Conservation (phyloP, 53 echinoderm and acorn worm genomes). For the Pentamera pediparva region DNA sequence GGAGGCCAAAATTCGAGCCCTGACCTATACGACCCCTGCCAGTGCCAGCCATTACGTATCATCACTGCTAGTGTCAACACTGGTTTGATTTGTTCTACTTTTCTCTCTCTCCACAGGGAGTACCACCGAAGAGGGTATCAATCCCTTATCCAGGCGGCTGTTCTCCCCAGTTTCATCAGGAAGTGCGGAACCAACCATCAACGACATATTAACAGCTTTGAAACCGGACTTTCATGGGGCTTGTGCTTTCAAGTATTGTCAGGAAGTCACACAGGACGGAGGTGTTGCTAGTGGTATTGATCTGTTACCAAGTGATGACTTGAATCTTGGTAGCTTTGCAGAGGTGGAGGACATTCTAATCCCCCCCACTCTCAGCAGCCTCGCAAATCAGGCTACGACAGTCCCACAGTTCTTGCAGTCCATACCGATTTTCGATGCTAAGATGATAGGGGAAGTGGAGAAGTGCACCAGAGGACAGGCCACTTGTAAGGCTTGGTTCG, state of each 20-base stretch:
- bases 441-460: not conserved
- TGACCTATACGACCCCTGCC: no score
- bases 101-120: not conserved
- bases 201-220: not conserved
- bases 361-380: not conserved
- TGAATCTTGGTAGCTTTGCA: not conserved
- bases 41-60: no score
- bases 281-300: no score
- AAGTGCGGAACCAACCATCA: not conserved
- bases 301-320: no score
- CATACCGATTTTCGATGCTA: not conserved
- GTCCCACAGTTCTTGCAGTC: not conserved
- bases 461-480: not conserved
- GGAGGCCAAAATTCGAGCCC: no score
- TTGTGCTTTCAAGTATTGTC: not conserved
- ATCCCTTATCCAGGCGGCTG: not conserved
- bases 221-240: not conserved
- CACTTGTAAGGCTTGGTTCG: not conserved
- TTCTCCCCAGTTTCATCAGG: slow-evolving; percentile 4
- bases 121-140: not conserved
- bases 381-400: not conserved
- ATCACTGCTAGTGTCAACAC: no score
- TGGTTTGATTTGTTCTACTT: no score
- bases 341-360: not conserved
- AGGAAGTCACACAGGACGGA: no score